phyloP scores from a whole-genome alignment of 2,797 vertebrate species.

The Iguana delicatissima region DNA sequence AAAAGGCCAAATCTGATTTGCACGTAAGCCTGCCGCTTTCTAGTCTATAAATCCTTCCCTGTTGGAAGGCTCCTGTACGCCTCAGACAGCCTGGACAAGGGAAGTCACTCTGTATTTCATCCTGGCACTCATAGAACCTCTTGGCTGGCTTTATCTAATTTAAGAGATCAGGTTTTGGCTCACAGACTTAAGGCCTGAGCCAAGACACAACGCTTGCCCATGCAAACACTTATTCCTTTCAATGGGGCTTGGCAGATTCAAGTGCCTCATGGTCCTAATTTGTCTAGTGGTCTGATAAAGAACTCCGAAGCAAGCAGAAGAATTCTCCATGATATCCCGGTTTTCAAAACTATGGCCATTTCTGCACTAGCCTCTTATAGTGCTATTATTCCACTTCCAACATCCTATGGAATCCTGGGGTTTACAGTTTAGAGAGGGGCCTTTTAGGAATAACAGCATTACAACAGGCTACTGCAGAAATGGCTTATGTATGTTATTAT shows the following conservation, averaged over 20 bases:
- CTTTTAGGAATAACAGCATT: no score
- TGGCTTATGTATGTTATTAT: no score
- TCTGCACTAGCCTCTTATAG: no score
- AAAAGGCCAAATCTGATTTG: background rate
- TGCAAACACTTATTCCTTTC: background rate
- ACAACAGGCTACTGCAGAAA: no score
- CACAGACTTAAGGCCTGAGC: background rate
- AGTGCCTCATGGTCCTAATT: background rate
- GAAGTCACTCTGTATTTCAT: background rate
- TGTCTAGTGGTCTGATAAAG: background rate
- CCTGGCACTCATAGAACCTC: background rate
- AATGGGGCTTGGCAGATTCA: background rate
- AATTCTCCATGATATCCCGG: no score
- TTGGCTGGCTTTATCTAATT: background rate
- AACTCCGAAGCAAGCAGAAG: background rate
- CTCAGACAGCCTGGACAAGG: background rate
- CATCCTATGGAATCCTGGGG: no score
- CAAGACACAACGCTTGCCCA: background rate
- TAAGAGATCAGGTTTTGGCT: background rate
- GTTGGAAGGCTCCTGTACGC: background rate
- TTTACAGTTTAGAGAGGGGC: no score
- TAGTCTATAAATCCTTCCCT: conserved; percentile 1
- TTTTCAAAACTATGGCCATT: no score
- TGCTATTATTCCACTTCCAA: no score
- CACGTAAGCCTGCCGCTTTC: background rate